Base-by-base conservation (phyloP, 2,888 invertebrate species). In the Yponomeuta malinellus region DNA sequence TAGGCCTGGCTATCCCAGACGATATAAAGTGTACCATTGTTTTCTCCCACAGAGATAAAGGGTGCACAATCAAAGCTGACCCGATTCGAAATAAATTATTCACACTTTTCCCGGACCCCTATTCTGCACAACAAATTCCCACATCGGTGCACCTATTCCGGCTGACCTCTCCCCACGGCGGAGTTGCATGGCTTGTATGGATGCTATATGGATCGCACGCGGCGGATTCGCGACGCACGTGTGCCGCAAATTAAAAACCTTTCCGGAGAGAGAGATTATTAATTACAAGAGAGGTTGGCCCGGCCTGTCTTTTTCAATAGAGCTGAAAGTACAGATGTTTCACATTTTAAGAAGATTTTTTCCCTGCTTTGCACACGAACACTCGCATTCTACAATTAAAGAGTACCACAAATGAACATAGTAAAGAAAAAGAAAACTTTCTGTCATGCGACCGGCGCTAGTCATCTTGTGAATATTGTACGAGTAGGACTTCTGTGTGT, bases 161-260 rank as follows among this genome's bases (percentile, higher is more conserved):
- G 31, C 68, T 69, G 52, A 68, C 59, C 52, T 69, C 48, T 59
- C 69, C 23, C 69, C 29, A 37, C 29, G 29, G 31, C 63, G 63
- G 43, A 43, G 43, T 43, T 43, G 43, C 43, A 43, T 43, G 43
- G 43, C 43, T 1, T 43, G 43, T 8, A 43, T 43, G 43, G 43
- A 43, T 5, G 43, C 43, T 43, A 6, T 8, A 43, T 43, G 43
- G 43, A 8, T 8, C 43, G 43, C 90, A 87, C 91, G 89, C 87
- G 88, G 76, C 85, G 74, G 83, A 84, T 88, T 86, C 85, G 88
- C 72, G 78, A 79, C 79, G 89, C 90, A 89, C 90, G 90, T 89
- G 90, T 81, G 78, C 74, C 76, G 83, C 84, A 86, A 91, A 90
- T 89, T 89, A 87, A 89, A 90, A 89, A 85, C 85, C 85, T 86